Conservation (phyloP, 2,797 vertebrate genomes). For the Crypturellus tataupa region DNA sequence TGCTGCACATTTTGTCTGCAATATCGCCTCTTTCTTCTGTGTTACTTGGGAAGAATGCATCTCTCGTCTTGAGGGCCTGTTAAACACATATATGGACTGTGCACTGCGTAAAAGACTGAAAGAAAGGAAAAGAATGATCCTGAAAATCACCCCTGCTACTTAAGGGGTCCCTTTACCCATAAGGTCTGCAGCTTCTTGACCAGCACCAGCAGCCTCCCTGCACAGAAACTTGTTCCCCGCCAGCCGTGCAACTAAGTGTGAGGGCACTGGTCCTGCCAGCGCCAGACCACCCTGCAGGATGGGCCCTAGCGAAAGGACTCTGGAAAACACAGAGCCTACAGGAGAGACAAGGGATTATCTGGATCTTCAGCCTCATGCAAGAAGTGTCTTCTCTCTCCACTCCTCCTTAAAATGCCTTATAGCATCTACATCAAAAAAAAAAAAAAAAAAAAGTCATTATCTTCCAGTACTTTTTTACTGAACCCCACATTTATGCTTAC, state of each 20-base stretch:
- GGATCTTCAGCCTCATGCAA: not conserved
- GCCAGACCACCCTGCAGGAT: not conserved
- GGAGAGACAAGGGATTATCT: not conserved
- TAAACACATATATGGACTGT: not conserved
- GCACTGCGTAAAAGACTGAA: not conserved
- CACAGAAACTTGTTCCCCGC: not conserved
- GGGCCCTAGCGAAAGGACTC: not conserved
- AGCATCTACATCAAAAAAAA: not conserved
- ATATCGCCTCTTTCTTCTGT: not conserved
- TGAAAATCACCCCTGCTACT: not conserved
- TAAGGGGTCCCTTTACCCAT: not conserved
- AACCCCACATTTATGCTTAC: not conserved
- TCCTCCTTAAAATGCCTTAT: not conserved
- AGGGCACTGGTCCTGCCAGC: not conserved
- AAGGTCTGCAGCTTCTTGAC: not conserved
- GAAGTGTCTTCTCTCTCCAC: not conserved
- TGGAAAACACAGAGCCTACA: not conserved
- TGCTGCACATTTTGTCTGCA: not conserved
- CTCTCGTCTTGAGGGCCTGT: not conserved
- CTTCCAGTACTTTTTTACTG: not conserved
- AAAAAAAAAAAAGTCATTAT: not conserved
- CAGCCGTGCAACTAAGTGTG: fast-evolving
- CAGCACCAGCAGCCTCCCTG: not conserved
- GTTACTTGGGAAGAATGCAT: not conserved
- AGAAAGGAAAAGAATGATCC: not conserved